Evolutionary conservation across 1,140 invertebrate genomes (phyloP).

Genomic region (Anadara kagoshimensis): DNA sequence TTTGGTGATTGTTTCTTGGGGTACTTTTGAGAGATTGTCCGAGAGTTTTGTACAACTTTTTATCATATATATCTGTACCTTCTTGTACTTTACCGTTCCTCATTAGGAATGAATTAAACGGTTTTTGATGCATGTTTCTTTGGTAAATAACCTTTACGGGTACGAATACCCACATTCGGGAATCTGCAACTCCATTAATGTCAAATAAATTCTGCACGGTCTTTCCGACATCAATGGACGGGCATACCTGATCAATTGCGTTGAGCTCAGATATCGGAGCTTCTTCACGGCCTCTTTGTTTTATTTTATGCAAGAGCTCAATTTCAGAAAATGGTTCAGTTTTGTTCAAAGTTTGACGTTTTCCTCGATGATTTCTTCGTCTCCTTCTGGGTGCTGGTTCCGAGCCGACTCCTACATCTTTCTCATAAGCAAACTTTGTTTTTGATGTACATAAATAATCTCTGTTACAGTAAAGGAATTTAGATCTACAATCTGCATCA

Average conservation of each 20-base stretch:
- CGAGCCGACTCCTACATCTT: background rate
- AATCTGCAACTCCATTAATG: conserved; percentile 55
- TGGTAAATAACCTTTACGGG: conserved; percentile 56
- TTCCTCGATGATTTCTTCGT: background rate
- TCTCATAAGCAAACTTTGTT: no score
- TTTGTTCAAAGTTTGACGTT: conserved; percentile 2
- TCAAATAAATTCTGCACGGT: conserved; percentile 52
- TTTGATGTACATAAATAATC: background rate
- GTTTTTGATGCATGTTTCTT: conserved; percentile 41
- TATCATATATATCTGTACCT: conserved; percentile 32
- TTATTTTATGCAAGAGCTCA: conserved; percentile 5
- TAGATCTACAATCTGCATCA: conserved; percentile 53
- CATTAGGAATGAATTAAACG: conserved; percentile 34
- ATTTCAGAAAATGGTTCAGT: background rate
- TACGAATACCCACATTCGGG: conserved; percentile 57
- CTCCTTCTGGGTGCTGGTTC: background rate
- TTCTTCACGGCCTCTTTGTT: background rate
- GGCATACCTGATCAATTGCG: conserved; percentile 31
- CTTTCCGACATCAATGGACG: conserved; percentile 20
- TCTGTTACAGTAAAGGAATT: conserved; percentile 47
- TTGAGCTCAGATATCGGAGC: background rate
- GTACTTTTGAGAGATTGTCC: background rate
- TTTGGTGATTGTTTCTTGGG: conserved; percentile 8
- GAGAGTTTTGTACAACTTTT: conserved; percentile 14
- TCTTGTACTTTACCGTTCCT: conserved; percentile 12